Evolutionary conservation across 2,888 invertebrate genomes (phyloP).

Genomic region (Lasioglossum lativentre): DNA sequence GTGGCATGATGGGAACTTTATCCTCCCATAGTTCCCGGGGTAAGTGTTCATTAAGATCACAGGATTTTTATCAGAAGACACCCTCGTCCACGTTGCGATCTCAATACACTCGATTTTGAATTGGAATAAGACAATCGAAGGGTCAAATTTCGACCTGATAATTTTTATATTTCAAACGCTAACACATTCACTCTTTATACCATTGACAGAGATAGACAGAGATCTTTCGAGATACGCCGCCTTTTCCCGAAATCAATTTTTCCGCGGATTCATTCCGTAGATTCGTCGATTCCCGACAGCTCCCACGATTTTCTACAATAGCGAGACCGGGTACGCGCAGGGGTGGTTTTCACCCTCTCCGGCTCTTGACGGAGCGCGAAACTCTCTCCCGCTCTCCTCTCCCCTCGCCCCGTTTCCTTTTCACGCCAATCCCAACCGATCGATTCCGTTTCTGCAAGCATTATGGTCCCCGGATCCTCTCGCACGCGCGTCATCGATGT

Average conservation of each 20-base stretch:
- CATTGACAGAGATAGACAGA: not conserved
- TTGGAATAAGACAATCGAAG: not conserved
- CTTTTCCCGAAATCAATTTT: constrained; percentile 9
- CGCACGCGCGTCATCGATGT: constrained; percentile 11
- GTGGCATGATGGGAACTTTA: not conserved
- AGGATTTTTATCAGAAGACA: not conserved
- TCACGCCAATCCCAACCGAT: constrained; percentile 14
- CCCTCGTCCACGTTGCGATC: too few species aligned
- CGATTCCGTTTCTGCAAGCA: constrained; percentile 11
- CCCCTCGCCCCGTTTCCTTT: not conserved
- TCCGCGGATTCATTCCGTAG: not conserved
- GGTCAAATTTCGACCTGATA: too few species aligned
- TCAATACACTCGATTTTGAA: too few species aligned
- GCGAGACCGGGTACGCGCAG: not conserved
- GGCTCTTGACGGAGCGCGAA: not conserved
- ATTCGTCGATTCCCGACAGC: constrained; percentile 13
- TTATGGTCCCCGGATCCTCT: not conserved
- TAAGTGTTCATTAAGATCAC: not conserved
- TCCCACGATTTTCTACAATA: constrained; percentile 1
- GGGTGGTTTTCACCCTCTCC: not conserved
- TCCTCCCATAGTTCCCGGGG: too few species aligned
- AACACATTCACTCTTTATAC: not conserved
- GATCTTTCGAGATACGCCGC: not conserved
- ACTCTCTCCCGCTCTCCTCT: not conserved
- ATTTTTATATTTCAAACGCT: too few species aligned